phyloP scores from a whole-genome alignment of 2,797 vertebrate genomes.

The Fistularia tabacaria region DNA sequence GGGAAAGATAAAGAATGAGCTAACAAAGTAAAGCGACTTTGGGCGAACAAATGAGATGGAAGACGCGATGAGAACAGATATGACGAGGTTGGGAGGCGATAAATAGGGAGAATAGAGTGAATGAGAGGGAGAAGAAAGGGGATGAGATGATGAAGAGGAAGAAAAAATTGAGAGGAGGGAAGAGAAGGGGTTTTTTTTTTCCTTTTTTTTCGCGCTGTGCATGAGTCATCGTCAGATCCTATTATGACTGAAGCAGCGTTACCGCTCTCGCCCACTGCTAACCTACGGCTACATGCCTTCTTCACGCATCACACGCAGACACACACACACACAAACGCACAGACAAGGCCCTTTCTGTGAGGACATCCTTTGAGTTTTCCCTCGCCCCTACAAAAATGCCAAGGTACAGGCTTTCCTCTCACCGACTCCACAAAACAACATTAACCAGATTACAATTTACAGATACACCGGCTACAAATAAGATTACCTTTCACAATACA shows the following conservation, averaged over 20 bases:
- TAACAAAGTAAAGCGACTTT: conserved; percentile 5
- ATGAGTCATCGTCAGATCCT: conserved; percentile 68
- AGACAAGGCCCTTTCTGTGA: conserved; percentile 14
- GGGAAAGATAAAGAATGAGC: conserved; percentile 1
- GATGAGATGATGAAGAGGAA: conserved; percentile 28
- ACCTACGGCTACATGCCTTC: conserved; percentile 58
- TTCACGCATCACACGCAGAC: conserved; percentile 26
- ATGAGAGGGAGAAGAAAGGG: conserved; percentile 11
- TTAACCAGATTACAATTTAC: conserved; percentile 34
- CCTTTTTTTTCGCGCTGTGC: conserved; percentile 16
- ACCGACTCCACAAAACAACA: conserved; percentile 19
- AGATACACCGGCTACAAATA: conserved; percentile 28
- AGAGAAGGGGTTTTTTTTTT: conserved; percentile 40
- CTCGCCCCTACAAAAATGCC: conserved; percentile 11
- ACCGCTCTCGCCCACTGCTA: conserved; percentile 61
- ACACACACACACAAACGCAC: conserved; percentile 18
- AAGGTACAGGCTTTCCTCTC: conserved; percentile 20
- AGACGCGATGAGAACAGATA: conserved; percentile 23
- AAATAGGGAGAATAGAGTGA: conserved; percentile 3
- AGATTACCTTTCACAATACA: conserved; percentile 23
- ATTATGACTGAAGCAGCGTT: conserved; percentile 66
- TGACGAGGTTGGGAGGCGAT: conserved; percentile 25
- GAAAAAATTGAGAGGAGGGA: conserved; percentile 32
- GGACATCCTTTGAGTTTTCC: conserved; percentile 4
- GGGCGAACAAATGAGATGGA: conserved; percentile 26